phyloP scores from a whole-genome alignment of 2,797 vertebrate genomes.

The Pempheris klunzingeri region DNA sequence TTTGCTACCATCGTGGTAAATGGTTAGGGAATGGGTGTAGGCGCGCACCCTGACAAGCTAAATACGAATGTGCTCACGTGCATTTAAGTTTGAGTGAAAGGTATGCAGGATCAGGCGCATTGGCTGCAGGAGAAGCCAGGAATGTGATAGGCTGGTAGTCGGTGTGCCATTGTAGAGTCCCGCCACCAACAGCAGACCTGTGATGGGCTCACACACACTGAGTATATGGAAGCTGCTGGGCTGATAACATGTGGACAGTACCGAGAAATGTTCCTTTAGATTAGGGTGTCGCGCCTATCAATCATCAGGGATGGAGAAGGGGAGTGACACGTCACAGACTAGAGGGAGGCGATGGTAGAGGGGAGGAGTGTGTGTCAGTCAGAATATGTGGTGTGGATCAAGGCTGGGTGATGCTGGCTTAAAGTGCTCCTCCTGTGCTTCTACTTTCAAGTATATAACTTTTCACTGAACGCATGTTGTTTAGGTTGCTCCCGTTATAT shows the following conservation, averaged over 20 bases:
- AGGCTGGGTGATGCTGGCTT: constrained; percentile 25
- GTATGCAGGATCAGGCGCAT: constrained; percentile 65
- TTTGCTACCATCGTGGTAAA: background rate
- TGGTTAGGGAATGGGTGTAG: background rate
- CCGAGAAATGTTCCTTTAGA: constrained; percentile 81
- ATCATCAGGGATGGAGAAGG: constrained; percentile 72
- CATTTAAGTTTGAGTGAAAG: constrained; percentile 33
- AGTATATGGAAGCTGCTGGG: constrained; percentile 68
- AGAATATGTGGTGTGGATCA: constrained; percentile 47
- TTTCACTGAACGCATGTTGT: background rate
- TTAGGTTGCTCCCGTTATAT: background rate
- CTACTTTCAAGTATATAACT: background rate
- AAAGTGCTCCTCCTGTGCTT: constrained; percentile 3
- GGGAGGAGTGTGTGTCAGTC: constrained; percentile 48
- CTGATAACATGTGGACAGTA: constrained; percentile 78
- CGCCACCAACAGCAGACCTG: constrained; percentile 42
- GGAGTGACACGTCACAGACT: constrained; percentile 67
- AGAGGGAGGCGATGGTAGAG: constrained; percentile 48
- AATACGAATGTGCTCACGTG: background rate
- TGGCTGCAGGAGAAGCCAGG: constrained; percentile 65
- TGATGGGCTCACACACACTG: constrained; percentile 66
- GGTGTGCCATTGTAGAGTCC: constrained; percentile 68
- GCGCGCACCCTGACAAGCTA: background rate
- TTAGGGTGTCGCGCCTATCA: constrained; percentile 79
- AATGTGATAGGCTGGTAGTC: constrained; percentile 79